Base-by-base conservation (phyloP, 1,140 invertebrate genomes). In the Dufourea novaeangliae region DNA sequence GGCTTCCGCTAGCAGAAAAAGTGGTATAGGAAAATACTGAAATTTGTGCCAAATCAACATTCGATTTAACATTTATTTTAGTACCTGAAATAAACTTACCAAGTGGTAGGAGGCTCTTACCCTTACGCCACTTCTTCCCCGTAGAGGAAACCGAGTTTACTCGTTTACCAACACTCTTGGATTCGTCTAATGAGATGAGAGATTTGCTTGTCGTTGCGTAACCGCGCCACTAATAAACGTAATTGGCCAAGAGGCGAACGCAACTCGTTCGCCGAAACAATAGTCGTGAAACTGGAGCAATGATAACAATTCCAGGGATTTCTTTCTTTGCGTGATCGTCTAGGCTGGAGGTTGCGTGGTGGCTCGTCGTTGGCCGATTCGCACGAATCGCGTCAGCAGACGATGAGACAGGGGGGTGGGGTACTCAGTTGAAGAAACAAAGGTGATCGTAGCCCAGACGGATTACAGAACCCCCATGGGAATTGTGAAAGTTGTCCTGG, bases 401-500 rank as follows among this genome's bases (percentile, higher is more conserved):
- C 46, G 57, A 57, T 34, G 67, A 62, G 59, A 71, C n/a, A n/a
- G n/a, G n/a, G n/a, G n/a, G 59, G 79, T 68, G 59, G n/a, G n/a
- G n/a, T n/a, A n/a, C n/a, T 44, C 59, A 29, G 17, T 62, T 67
- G 71, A 63, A 44, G 46, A 70, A 62, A 77, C 62, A 79, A 74
- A 67, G 61, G 71, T 52, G 72, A 44, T 20, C 67, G 69, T 37
- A 54, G 52, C 52, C 68, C 71, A 71, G 70, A 63, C 69, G 56
- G 62, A 69, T 62, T 62, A 68, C 72, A 52, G 29, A 44, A 25
- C 29, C 37, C 74, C 80, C 85, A 86, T 86, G 87, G 81, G 86
- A 87, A 88, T 88, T 82, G 87, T 88, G 87, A 88, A 88, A 88
- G 87, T 79, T 75, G 80, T 22, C 39, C 29, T 22, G 57, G n/a